These are phyloP conservation scores for Hirtodrosophila confusa DNA, from an alignment of 2,888 invertebrate species.

Conservation along the genomic window DNA sequence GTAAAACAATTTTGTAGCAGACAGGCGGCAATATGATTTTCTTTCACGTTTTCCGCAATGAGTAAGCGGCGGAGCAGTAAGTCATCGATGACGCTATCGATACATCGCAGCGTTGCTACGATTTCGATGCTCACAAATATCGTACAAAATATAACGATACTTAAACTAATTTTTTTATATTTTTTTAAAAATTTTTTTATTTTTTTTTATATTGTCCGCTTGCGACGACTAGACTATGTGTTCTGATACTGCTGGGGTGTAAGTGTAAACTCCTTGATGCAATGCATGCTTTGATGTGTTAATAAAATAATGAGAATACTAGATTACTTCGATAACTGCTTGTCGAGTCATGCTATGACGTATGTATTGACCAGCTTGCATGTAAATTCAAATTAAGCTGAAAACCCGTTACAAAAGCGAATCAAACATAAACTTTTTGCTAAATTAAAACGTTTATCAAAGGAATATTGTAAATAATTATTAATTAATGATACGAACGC, in stretches of 20 bases:
- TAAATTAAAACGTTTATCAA: too few species aligned
- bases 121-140: too few species aligned
- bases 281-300: conserved; percentile 4
- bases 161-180: too few species aligned
- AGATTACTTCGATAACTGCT: not conserved
- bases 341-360: conserved; percentile 19
- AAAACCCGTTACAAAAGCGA: conserved; percentile 6
- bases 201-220: too few species aligned
- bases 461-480: too few species aligned
- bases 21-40: conserved; percentile 65
- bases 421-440: not conserved
- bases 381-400: conserved; percentile 11
- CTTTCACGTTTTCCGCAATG: conserved; percentile 72
- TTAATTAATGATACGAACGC: too few species aligned
- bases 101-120: conserved; percentile 1
- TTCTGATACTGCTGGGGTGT: too few species aligned
- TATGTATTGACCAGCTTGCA: conserved; percentile 14
- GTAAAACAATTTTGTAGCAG: conserved; percentile 68
- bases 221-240: too few species aligned
- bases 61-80: conserved; percentile 55
- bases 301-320: not conserved
- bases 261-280: too few species aligned
- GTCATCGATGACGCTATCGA: conserved; percentile 18
- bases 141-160: too few species aligned
- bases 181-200: too few species aligned